Evolutionary conservation across 2,888 invertebrate genomes (phyloP).

Genomic region (Hemicrepidius hirtus): DNA sequence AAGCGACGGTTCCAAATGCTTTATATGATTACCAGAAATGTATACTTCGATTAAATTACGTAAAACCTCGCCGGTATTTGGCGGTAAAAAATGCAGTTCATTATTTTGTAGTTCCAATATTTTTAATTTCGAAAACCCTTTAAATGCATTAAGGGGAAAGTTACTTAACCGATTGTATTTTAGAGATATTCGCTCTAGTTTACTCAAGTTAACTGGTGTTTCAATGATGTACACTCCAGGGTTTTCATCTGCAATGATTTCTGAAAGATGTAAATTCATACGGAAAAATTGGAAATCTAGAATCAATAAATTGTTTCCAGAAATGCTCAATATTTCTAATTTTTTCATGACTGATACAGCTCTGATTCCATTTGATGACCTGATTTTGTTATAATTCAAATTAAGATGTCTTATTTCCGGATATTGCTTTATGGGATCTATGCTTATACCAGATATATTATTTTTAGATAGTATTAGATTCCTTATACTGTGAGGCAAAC

Average conservation of each 20-base stretch:
- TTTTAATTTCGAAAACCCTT: background rate
- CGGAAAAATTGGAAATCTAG: background rate
- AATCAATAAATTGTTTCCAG: background rate
- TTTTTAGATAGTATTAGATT: background rate
- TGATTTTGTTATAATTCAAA: background rate
- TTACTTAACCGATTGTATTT: background rate
- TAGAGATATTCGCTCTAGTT: background rate
- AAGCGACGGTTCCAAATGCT: background rate
- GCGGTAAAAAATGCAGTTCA: background rate
- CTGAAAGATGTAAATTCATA: background rate
- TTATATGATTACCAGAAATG: background rate
- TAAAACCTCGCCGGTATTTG: background rate
- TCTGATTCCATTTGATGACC: background rate
- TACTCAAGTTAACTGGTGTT: background rate
- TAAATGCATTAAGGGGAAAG: background rate
- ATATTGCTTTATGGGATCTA: background rate
- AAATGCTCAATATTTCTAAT: background rate
- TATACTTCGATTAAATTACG: background rate
- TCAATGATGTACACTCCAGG: background rate
- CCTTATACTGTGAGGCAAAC: background rate
- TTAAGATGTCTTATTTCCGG: background rate
- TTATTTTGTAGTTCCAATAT: background rate
- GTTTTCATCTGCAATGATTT: background rate
- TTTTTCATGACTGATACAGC: background rate
- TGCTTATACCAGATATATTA: background rate